phyloP scores from a whole-genome alignment of 2,797 vertebrate genomes.

The Arnoldichthys spilopterus region DNA sequence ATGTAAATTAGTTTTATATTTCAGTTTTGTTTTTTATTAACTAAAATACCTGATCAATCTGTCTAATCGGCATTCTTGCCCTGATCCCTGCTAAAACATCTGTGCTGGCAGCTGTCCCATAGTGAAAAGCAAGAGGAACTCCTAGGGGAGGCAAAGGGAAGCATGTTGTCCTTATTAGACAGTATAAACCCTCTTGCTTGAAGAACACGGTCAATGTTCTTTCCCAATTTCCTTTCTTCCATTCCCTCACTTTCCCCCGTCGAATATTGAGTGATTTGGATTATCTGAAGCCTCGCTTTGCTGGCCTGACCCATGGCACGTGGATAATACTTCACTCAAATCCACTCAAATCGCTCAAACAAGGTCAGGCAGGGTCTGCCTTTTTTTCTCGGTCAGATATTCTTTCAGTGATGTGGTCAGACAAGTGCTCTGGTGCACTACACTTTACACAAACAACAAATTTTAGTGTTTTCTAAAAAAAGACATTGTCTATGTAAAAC shows the following conservation, averaged over 20 bases:
- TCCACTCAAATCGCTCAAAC: slow-evolving; percentile 10
- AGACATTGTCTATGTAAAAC: neutral
- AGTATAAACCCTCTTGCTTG: neutral
- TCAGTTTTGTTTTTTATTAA: neutral
- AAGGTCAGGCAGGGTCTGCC: slow-evolving; percentile 1
- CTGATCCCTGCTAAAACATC: slow-evolving; percentile 13
- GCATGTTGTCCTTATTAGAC: slow-evolving; percentile 24
- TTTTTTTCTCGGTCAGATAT: neutral
- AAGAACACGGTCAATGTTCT: slow-evolving; percentile 7
- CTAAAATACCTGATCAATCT: neutral
- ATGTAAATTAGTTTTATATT: neutral
- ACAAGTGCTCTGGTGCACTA: neutral
- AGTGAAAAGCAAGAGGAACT: neutral
- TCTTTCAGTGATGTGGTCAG: neutral
- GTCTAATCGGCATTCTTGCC: neutral
- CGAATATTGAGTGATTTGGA: slow-evolving; percentile 24
- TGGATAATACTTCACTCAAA: slow-evolving; percentile 20
- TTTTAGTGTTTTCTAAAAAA: neutral
- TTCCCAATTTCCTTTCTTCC: neutral
- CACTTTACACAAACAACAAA: neutral
- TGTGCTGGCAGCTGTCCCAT: slow-evolving; percentile 30
- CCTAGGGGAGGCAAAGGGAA: neutral
- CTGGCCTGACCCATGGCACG: slow-evolving; percentile 7
- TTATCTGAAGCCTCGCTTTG: slow-evolving; percentile 34
- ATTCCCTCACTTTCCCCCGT: neutral